Evolutionary conservation across 2,113 vertebrate genomes (phyloP), one percentile per base, ranked within the genome.

Genomic region (Puffinus mauretanicus): DNA sequence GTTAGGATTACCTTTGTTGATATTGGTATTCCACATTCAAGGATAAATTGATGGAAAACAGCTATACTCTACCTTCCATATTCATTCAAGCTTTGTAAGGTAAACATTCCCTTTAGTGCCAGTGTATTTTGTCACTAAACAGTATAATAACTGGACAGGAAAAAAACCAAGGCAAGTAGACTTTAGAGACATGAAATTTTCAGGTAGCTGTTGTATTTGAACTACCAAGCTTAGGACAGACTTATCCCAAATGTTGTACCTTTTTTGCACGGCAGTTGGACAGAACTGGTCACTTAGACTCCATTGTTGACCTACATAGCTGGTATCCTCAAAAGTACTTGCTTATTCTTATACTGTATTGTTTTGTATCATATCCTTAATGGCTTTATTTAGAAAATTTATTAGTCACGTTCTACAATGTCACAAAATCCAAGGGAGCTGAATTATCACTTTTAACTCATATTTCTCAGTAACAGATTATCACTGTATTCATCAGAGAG

Each of bases 391-490:
- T 86, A 76, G 73, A 96, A 96, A 95, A 93, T 62, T 52, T 95
- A 91, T 95, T 96, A 94, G 42, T 83, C 54, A 92, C 89, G 70
- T 66, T 76, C 49, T 84, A 89, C 36, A 83, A 49, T 85, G 46
- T 82, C 77, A 92, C 87, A 65, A 96, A 94, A 97, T 93, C 66
- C 66, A 90, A 9, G 40, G 40, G 17, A 97, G 64, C 95, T 95
- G 95, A 97, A 97, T 97, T 94, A 96, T 60, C 49, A 82, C 42
- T 90, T 93, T 75, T 95, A 95, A 92, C 32, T 96, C 65, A 88
- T 90, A 67, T 95, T 97, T 97, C 52, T 94, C 29, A 77, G 55
- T 51, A 97, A 75, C 72, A 97, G 97, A 93, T 65, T 94, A 81
- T 90, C 90, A 73, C 82, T 84, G 26, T 87, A 94, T 93, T 97